Conservation (phyloP, 2,888 invertebrate genomes). For the Scotopteryx bipunctaria region DNA sequence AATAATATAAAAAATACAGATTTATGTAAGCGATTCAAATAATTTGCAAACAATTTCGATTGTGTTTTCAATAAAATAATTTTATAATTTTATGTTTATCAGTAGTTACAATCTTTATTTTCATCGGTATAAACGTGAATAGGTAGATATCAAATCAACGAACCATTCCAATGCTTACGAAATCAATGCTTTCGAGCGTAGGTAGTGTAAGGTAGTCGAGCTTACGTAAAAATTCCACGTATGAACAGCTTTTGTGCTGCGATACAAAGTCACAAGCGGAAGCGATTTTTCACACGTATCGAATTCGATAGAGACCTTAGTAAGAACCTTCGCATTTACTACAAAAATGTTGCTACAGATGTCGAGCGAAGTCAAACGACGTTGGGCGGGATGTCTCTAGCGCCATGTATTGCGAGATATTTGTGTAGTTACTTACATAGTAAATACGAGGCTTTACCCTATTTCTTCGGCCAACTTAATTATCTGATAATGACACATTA, state of each 20-base stretch:
- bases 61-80: not conserved
- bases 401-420: no score
- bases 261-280: conserved; percentile 37
- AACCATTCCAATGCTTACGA: conserved; percentile 49
- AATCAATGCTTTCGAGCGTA: conserved; percentile 68
- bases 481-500: no score
- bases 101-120: conserved; percentile 14
- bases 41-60: not conserved
- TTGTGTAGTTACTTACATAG: no score
- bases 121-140: conserved; percentile 7
- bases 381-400: no score
- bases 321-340: no score
- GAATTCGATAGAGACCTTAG: no score
- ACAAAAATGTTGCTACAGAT: no score
- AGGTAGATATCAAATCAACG: conserved; percentile 16
- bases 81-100: not conserved
- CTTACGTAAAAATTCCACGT: conserved; percentile 81
- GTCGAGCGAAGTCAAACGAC: no score
- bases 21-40: no score
- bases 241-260: conserved; percentile 50
- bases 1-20: not conserved
- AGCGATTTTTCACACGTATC: no score
- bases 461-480: no score
- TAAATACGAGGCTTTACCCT: no score
- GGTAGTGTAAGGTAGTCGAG: conserved; percentile 51